Percentiles rank a stretch among this genome's conserved stretches.
Evolutionary conservation across 2,113 vertebrate species (phyloP).

Genomic region (Tyrannus savana): DNA sequence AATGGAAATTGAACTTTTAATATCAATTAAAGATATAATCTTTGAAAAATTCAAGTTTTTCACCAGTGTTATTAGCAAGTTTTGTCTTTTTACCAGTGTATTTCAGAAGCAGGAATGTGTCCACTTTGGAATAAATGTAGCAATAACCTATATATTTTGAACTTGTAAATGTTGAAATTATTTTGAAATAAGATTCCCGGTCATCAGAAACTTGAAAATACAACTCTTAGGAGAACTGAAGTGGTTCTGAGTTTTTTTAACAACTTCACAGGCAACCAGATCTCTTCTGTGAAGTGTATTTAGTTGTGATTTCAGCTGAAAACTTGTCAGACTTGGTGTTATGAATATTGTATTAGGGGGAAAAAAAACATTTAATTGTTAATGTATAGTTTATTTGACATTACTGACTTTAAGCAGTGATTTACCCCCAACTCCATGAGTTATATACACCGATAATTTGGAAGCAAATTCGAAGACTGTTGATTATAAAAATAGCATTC

Average conservation of each 20-base stretch:
- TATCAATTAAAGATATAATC: not conserved
- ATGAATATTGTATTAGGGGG: not conserved
- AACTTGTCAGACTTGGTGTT: constrained; percentile 36
- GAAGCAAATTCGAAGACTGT: not conserved
- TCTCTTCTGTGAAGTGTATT: constrained; percentile 22
- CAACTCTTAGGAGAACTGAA: not conserved
- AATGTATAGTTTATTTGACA: constrained; percentile 22
- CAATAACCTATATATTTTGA: not conserved
- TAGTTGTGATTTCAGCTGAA: constrained; percentile 3
- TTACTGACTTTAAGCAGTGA: not conserved
- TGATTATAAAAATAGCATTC: not conserved
- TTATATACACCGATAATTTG: not conserved
- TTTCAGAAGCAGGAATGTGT: not conserved
- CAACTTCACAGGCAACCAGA: not conserved
- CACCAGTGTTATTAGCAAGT: not conserved
- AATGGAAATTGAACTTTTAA: not conserved
- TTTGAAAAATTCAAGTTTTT: constrained; percentile 14
- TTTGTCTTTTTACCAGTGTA: not conserved
- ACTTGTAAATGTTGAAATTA: not conserved
- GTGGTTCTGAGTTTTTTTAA: not conserved
- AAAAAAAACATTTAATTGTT: constrained; percentile 54
- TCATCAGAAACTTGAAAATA: constrained; percentile 14
- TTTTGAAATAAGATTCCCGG: not conserved
- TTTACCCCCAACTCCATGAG: not conserved
- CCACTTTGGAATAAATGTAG: not conserved